Base-by-base conservation (phyloP, 2,113 vertebrate genomes). In the Burhinus oedicnemus region DNA sequence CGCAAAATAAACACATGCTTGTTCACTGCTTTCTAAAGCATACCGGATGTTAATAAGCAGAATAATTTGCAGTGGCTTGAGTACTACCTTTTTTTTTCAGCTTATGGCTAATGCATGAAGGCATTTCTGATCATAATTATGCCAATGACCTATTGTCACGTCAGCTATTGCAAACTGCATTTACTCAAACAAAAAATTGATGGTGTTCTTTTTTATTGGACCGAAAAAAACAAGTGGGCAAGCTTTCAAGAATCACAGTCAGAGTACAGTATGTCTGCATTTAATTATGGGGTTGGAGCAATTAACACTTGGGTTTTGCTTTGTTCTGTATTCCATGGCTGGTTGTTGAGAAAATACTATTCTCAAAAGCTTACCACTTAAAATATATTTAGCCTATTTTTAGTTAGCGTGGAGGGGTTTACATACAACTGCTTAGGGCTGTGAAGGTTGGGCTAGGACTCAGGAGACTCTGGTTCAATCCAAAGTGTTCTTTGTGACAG, bases 201-300 rank as follows among this genome's bases (percentile, higher is more conserved):
- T 83, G 66, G 92, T 69, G 92, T 72, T 92, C 80, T 79, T 82
- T 94, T 96, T 97, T 95, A 95, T 70, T 87, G 81, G 83, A 85
- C 2, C 14, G 52, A 90, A 96, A 93, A 83, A 87, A 44, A 0
- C 26, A 54, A 96, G 55, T 95, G 95, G 95, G 95, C 94, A 96
- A 55, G 84, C 74, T 97, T 97, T 97, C 97, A 97, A 97, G 95
- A 96, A 95, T 93, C 97, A 93, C 95, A 97, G 89, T 94, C 93
- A 70, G 91, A 77, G 93, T 95, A 97, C 93, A 96, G 94, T 97
- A 94, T 83, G 96, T 91, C 95, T 97, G 97, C 93, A 93, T 97
- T 96, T 96, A 96, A 97, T 97, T 97, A 97, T 27, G 58, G 54
- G n/a, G 61, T 61, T 97, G 96, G 84, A 96, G 94, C 97, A 96